Evolutionary conservation across 92 coral and sea anemone genomes (phyloP).

Genomic region (Paragorgia papillata): DNA sequence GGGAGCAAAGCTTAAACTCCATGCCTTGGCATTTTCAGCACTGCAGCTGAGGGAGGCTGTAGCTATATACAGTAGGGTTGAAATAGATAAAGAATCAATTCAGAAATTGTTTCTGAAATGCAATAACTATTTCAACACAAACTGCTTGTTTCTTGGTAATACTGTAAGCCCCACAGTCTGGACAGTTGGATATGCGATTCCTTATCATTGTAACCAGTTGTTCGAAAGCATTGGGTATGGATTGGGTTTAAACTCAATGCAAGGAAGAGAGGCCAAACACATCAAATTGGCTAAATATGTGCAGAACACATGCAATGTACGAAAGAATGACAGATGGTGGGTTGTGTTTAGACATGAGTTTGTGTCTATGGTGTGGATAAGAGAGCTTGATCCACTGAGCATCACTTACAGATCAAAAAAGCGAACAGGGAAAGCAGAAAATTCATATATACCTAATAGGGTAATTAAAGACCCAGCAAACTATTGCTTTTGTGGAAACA

Average conservation of each 20-base stretch:
- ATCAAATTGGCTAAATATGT: conserved; percentile 54
- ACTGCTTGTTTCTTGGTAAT: conserved; percentile 30
- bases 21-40: conserved; percentile 2
- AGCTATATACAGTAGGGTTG: conserved; percentile 60
- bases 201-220: conserved; percentile 50
- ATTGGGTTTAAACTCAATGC: conserved; percentile 69
- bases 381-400: conserved; percentile 63
- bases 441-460: conserved; percentile 60
- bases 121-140: conserved; percentile 50
- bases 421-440: conserved; percentile 34
- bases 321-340: conserved; percentile 64
- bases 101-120: conserved; percentile 38
- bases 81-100: conserved; percentile 39
- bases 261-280: conserved; percentile 71
- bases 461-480: conserved; percentile 29
- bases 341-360: conserved; percentile 67
- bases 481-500: conserved; percentile 65
- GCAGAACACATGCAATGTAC: conserved; percentile 63
- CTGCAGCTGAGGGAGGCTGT: not conserved
- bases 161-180: conserved; percentile 64
- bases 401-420: conserved; percentile 48
- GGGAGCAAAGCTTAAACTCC: not conserved
- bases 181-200: conserved; percentile 73
- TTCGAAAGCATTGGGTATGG: conserved; percentile 62
- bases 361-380: conserved; percentile 58